A percentile compares a stretch with the other conserved stretches of the same genome.
Conservation (phyloP, 2,113 vertebrate genomes). For the Poecile atricapillus region DNA sequence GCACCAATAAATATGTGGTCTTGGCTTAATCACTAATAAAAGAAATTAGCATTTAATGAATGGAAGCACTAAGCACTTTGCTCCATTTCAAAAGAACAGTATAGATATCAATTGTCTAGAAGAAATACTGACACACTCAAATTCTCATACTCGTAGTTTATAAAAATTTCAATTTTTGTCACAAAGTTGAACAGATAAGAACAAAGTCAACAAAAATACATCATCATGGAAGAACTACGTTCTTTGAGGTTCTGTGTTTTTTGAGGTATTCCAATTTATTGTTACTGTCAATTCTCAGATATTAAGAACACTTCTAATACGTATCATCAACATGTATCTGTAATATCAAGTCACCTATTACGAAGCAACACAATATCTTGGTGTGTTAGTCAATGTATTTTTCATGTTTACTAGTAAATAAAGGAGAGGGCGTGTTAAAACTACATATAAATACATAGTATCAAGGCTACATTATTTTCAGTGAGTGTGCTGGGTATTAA, state of each 20-base stretch:
- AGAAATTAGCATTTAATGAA: slow-evolving; percentile 9
- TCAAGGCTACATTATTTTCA: not conserved
- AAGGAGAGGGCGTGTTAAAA: not conserved
- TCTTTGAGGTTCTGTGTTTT: not conserved
- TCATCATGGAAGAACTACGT: not conserved
- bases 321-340: not conserved
- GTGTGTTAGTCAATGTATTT: not conserved
- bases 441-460: not conserved
- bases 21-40: slow-evolving; percentile 23
- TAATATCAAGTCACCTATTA: not conserved
- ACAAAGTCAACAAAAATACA: not conserved
- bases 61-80: not conserved
- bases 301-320: not conserved
- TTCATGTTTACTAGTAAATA: not conserved
- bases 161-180: not conserved
- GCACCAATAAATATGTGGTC: not conserved
- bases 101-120: not conserved
- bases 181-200: not conserved
- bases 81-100: not conserved
- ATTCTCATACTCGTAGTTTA: not conserved
- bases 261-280: not conserved
- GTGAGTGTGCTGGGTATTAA: not conserved
- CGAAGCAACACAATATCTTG: not conserved
- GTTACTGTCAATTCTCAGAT: not conserved
- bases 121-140: not conserved